Percentiles rank a stretch among this genome's conserved stretches.
Evolutionary conservation across 2,113 vertebrate genomes (phyloP).

Genomic region (Actenoides hombroni): DNA sequence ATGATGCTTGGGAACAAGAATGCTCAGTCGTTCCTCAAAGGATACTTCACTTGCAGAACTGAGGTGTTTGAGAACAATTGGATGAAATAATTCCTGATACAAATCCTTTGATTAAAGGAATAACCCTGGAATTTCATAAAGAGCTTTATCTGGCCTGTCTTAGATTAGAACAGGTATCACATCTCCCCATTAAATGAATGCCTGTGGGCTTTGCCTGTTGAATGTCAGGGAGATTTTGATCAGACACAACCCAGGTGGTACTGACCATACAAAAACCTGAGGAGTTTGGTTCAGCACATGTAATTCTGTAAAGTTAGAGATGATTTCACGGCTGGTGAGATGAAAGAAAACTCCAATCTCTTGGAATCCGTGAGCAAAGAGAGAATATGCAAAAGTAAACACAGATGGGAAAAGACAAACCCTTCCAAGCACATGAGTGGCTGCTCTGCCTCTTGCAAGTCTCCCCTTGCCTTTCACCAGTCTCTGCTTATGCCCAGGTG

Average conservation of each 20-base stretch:
- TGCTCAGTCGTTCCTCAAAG: neutral
- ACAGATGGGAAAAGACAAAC: neutral
- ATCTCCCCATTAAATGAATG: accelerated
- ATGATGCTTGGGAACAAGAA: neutral
- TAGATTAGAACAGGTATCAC: neutral
- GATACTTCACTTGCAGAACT: neutral
- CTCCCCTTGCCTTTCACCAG: neutral
- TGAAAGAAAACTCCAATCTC: neutral
- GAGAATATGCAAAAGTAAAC: neutral
- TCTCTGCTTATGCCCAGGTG: neutral
- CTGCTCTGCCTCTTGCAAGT: neutral
- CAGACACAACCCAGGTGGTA: neutral
- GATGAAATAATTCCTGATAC: neutral
- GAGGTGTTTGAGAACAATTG: neutral
- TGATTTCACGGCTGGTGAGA: neutral
- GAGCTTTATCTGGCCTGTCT: neutral
- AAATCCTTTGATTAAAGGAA: neutral
- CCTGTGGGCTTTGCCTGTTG: neutral
- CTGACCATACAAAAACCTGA: no score
- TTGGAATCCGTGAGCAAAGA: neutral
- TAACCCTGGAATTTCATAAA: neutral
- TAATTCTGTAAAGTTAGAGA: neutral
- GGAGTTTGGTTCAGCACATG: neutral
- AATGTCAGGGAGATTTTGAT: neutral
- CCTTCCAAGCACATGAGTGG: accelerated